A percentile compares a stretch with the other conserved stretches of the same genome.
Evolutionary conservation across 2,888 invertebrate genomes (phyloP).

Genomic region (Ennomos erosarius): DNA sequence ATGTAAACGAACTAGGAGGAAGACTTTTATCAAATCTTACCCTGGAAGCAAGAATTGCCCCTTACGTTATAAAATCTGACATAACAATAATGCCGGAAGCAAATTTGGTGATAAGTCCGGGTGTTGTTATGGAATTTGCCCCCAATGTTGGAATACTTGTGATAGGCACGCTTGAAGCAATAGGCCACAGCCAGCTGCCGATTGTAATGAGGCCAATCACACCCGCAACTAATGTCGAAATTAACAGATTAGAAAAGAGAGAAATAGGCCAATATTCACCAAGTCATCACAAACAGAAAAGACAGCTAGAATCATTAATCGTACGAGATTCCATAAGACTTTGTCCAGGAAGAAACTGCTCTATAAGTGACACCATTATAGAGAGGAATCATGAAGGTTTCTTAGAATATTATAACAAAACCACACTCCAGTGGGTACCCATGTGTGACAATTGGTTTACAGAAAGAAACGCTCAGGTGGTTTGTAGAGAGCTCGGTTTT

Average conservation of each 20-base stretch:
- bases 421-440: constrained; percentile 98
- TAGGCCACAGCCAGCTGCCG: constrained; percentile 90
- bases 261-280: constrained; percentile 65
- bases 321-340: constrained; percentile 89
- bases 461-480: constrained; percentile 98
- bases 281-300: constrained; percentile 68
- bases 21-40: constrained; percentile 88
- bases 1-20: constrained; percentile 91
- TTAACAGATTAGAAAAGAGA: constrained; percentile 70
- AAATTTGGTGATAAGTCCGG: constrained; percentile 93
- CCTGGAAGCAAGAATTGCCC: constrained; percentile 86
- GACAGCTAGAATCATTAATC: constrained; percentile 84
- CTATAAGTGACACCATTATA: constrained; percentile 80
- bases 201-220: constrained; percentile 91
- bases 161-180: constrained; percentile 94
- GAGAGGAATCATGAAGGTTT: constrained; percentile 91
- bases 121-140: constrained; percentile 96
- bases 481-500: constrained; percentile 96
- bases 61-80: constrained; percentile 94
- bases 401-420: constrained; percentile 96
- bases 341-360: constrained; percentile 91
- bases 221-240: constrained; percentile 63
- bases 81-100: constrained; percentile 98
- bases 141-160: constrained; percentile 98
- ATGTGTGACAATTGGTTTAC: constrained; percentile 98